phyloP scores from a whole-genome alignment of 2,797 vertebrate species.

The Labroides dimidiatus region DNA sequence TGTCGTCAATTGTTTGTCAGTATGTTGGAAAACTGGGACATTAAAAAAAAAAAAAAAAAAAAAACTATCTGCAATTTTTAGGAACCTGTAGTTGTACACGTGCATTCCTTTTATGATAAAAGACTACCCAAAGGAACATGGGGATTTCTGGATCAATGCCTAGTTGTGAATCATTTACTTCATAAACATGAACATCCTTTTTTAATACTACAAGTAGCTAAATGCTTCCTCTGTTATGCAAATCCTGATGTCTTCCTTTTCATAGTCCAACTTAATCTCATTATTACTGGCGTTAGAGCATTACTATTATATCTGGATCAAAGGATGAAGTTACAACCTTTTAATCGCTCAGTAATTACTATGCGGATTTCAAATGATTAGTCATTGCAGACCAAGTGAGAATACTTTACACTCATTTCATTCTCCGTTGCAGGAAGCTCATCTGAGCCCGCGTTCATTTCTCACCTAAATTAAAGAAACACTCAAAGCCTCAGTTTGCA shows the following conservation, averaged over 20 bases:
- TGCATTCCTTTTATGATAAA: no score
- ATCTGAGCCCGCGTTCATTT: constrained; percentile 42
- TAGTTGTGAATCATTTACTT: not conserved
- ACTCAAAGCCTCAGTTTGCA: constrained; percentile 24
- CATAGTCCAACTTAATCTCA: constrained; percentile 49
- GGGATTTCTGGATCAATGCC: not conserved
- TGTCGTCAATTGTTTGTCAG: no score
- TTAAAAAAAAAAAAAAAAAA: no score
- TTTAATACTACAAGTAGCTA: constrained; percentile 26
- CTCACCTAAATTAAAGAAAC: constrained; percentile 50
- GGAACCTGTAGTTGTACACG: no score
- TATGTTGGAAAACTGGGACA: no score
- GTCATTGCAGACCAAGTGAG: constrained; percentile 1
- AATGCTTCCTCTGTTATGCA: constrained; percentile 22
- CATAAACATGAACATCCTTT: constrained; percentile 1
- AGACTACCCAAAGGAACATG: not conserved
- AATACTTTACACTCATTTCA: constrained; percentile 36
- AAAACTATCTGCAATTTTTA: no score
- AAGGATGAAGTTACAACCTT: constrained; percentile 41
- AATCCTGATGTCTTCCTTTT: constrained; percentile 37
- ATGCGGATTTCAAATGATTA: constrained; percentile 44
- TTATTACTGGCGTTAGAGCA: constrained; percentile 51
- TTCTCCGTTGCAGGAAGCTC: constrained; percentile 24
- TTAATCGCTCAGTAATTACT: constrained; percentile 53
- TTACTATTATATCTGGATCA: constrained; percentile 53